Evolutionary conservation across 2,113 vertebrate species (phyloP).

Genomic region (Trematomus loennbergii): DNA sequence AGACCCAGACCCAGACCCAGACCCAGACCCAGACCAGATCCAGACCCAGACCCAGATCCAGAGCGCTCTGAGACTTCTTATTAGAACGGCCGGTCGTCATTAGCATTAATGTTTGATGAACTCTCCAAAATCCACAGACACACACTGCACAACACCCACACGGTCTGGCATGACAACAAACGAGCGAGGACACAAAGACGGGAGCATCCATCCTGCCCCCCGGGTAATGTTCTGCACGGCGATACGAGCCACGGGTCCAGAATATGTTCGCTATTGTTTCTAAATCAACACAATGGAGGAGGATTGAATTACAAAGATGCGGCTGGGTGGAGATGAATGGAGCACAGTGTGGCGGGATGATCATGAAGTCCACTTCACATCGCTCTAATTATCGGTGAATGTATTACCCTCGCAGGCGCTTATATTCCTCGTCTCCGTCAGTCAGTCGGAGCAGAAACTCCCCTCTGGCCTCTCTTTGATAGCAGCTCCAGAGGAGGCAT

Average conservation of each 20-base stretch:
- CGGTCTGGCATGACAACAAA: conserved; percentile 77
- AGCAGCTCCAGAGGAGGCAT: conserved; percentile 2
- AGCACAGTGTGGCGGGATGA: conserved; percentile 55
- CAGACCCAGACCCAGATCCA: no score
- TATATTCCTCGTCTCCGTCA: conserved; percentile 11
- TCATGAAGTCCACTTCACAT: conserved; percentile 74
- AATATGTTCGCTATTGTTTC: conserved; percentile 70
- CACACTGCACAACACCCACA: conserved; percentile 62
- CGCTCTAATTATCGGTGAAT: conserved; percentile 75
- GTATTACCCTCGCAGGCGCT: conserved; percentile 47
- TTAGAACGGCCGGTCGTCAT: conserved; percentile 56
- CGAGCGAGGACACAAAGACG: conserved; percentile 65
- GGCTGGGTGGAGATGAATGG: conserved; percentile 73
- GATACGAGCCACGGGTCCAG: conserved; percentile 57
- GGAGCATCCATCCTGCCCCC: conserved; percentile 43
- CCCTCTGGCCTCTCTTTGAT: conserved; percentile 11
- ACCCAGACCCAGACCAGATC: no score
- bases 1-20: no score
- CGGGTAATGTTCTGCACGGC: conserved; percentile 55
- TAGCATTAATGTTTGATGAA: conserved; percentile 78
- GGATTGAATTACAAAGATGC: conserved; percentile 74
- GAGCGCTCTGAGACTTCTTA: conserved; percentile 35
- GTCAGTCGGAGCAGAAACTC: background rate
- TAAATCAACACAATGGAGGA: conserved; percentile 59
- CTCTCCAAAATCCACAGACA: conserved; percentile 35